Conservation (phyloP, 2,797 vertebrate genomes). For the Myotis planiceps region DNA sequence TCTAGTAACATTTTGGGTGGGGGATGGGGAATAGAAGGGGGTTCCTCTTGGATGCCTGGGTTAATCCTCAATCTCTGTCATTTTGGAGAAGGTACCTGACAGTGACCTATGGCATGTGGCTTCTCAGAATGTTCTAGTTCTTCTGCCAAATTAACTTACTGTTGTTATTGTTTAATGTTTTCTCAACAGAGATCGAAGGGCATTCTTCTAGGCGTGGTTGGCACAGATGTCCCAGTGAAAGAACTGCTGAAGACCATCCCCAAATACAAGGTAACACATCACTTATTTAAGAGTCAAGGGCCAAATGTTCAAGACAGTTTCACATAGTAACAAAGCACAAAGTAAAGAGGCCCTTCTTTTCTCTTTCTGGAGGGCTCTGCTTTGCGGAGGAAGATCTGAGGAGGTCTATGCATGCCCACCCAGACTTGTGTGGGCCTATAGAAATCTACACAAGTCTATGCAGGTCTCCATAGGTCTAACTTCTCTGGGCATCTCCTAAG, state of each 20-base stretch:
- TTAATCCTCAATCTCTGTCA: slow-evolving; percentile 33
- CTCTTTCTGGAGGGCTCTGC: not conserved
- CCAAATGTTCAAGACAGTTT: not conserved
- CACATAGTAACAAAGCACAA: not conserved
- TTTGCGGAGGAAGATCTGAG: not conserved
- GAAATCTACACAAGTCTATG: not conserved
- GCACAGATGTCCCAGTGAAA: slow-evolving; percentile 98
- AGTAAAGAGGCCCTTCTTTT: not conserved
- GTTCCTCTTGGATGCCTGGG: not conserved
- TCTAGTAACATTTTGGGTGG: not conserved
- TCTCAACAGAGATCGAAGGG: slow-evolving; percentile 94
- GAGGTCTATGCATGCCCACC: not conserved
- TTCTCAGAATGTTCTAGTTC: not conserved
- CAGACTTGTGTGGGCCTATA: not conserved
- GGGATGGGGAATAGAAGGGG: not conserved
- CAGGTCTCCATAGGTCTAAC: not conserved
- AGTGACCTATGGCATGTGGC: not conserved
- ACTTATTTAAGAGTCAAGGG: not conserved
- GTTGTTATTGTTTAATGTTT: slow-evolving; percentile 54
- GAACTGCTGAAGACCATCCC: slow-evolving; percentile 98
- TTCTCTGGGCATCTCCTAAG: not conserved
- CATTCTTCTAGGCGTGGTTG: slow-evolving; percentile 97
- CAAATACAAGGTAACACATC: slow-evolving; percentile 94
- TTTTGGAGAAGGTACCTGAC: slow-evolving; percentile 3
- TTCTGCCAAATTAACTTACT: not conserved